Percentiles rank a stretch among this genome's conserved stretches.
These are phyloP conservation scores for Sesamia nonagrioides DNA, from an alignment of 1,140 invertebrate species.

Conservation along the genomic window DNA sequence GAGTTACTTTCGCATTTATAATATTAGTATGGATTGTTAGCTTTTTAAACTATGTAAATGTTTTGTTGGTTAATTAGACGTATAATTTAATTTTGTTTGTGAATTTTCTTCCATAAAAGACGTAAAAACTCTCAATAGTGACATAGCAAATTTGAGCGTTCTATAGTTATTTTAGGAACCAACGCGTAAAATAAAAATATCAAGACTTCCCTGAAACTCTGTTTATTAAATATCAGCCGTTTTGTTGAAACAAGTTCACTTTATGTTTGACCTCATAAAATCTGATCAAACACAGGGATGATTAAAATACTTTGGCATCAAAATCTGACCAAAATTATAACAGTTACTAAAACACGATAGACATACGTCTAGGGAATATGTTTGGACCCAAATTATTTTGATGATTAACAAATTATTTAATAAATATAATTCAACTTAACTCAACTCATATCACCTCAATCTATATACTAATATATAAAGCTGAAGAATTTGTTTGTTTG, in stretches of 20 bases:
- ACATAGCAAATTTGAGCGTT: neutral
- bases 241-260: constrained; percentile 25
- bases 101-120: too few relatives aligned
- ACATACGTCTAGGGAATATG: neutral
- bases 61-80: too few relatives aligned
- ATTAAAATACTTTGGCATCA: constrained; percentile 29
- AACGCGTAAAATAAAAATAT: neutral
- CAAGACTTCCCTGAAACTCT: neutral
- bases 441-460: too few relatives aligned
- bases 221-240: constrained; percentile 1
- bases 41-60: too few relatives aligned
- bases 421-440: too few relatives aligned
- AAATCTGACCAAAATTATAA: neutral
- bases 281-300: constrained; percentile 8
- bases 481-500: too few relatives aligned
- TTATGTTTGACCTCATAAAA: constrained; percentile 21
- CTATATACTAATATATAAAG: too few relatives aligned
- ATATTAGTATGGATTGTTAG: too few relatives aligned
- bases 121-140: neutral
- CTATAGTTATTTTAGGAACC: neutral
- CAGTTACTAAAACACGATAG: constrained; percentile 1
- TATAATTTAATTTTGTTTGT: too few relatives aligned
- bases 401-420: too few relatives aligned
- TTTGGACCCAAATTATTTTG: constrained; percentile 1
- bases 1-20: too few relatives aligned